Evolutionary conservation across 2,797 vertebrate species (phyloP).

Genomic region (Esox masquinongy): DNA sequence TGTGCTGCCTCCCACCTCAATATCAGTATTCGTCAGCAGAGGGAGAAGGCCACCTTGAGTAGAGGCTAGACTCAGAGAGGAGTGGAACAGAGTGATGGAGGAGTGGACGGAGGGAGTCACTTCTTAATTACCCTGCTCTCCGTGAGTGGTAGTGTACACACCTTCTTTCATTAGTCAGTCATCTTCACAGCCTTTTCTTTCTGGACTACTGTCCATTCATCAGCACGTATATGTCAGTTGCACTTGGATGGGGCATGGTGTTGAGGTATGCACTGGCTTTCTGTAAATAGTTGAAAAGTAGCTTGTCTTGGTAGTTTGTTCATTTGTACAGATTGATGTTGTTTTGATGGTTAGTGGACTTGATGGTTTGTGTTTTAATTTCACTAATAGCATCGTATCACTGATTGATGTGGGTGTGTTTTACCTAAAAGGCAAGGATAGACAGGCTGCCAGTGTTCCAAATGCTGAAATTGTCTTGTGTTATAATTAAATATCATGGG

Average conservation of each 20-base stretch:
- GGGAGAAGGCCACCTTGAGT: conserved; percentile 40
- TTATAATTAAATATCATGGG: conserved; percentile 48
- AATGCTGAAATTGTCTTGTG: conserved; percentile 32
- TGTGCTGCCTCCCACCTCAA: neutral
- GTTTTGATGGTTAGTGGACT: neutral
- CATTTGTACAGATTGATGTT: neutral
- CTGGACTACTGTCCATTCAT: no score
- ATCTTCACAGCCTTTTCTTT: neutral
- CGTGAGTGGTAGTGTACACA: conserved; percentile 50
- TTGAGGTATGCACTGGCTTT: no score
- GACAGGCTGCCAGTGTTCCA: conserved; percentile 3
- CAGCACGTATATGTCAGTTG: no score
- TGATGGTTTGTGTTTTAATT: no score
- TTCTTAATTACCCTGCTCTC: conserved; percentile 60
- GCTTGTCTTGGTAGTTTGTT: neutral
- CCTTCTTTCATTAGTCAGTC: conserved; percentile 50
- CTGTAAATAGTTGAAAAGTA: no score
- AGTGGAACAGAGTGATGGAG: neutral
- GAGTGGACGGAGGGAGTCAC: conserved; percentile 36
- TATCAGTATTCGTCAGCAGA: conserved; percentile 40
- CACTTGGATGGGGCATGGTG: no score
- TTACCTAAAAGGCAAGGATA: neutral
- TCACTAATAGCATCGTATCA: neutral
- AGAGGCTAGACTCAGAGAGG: no score
- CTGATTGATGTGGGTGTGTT: neutral